A percentile compares a stretch with the other conserved stretches of the same genome.
Conservation (phyloP, 2,888 invertebrate genomes). For the Cephus rjabovi region DNA sequence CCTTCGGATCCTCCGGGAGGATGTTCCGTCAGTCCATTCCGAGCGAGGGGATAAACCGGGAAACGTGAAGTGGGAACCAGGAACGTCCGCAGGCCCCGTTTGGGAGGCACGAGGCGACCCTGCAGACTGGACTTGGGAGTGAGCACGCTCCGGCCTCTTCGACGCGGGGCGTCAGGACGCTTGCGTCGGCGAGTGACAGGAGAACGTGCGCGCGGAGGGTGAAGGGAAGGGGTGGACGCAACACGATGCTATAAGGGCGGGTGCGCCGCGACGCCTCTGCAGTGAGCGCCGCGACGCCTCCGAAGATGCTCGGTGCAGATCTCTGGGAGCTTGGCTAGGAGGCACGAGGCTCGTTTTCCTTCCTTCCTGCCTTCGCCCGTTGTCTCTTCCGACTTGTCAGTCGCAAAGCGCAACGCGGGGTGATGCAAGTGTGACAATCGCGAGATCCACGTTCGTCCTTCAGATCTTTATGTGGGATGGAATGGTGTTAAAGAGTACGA, state of each 20-base stretch:
- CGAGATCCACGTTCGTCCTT: too few species aligned
- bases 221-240: constrained; percentile 42
- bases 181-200: constrained; percentile 38
- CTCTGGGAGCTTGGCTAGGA: constrained; percentile 12
- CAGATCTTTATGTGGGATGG: too few species aligned
- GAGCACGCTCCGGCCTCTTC: constrained; percentile 10
- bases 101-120: constrained; percentile 26
- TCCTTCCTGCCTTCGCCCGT: too few species aligned
- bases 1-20: too few species aligned
- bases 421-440: too few species aligned
- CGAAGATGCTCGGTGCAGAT: constrained; percentile 14
- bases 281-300: constrained; percentile 62
- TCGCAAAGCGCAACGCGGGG: too few species aligned
- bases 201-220: constrained; percentile 21
- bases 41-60: background rate
- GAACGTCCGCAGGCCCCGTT: background rate
- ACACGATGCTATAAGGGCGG: constrained; percentile 64
- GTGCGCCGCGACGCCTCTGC: constrained; percentile 62
- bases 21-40: background rate
- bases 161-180: constrained; percentile 28
- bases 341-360: too few species aligned
- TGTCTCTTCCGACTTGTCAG: too few species aligned
- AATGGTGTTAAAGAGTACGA: too few species aligned
- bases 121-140: constrained; percentile 27
- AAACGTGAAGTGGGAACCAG: background rate